These are phyloP conservation scores for Troglohyphantes excavatus DNA, from an alignment of 2,888 invertebrate genomes.

Conservation along the genomic window DNA sequence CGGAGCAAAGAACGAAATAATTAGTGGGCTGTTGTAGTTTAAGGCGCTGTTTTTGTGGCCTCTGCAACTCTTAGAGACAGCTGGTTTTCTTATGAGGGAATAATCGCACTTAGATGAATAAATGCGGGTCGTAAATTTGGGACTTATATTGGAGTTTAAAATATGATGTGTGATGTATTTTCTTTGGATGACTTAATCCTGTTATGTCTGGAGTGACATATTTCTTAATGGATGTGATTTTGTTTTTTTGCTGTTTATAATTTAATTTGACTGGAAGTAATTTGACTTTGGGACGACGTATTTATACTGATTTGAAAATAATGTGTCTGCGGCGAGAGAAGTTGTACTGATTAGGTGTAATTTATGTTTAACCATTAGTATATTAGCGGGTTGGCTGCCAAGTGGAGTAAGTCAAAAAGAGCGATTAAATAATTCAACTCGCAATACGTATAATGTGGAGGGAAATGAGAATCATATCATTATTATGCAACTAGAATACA, in stretches of 20 bases:
- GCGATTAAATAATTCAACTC: no score
- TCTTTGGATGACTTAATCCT: neutral
- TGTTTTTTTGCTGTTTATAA: neutral
- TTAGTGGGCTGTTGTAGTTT: constrained; percentile 29
- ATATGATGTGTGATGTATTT: neutral
- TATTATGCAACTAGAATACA: no score
- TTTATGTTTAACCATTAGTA: no score
- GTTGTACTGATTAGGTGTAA: no score
- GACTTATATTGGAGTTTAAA: neutral
- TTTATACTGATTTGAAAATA: no score
- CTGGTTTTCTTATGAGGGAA: neutral
- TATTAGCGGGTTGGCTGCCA: no score
- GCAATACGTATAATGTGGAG: no score
- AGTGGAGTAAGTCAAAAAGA: no score
- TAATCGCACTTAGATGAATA: constrained; percentile 15
- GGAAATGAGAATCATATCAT: no score
- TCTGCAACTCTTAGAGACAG: neutral
- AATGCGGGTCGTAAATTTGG: constrained; percentile 11
- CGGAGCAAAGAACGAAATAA: constrained; percentile 24
- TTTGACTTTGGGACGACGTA: no score
- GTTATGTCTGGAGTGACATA: neutral
- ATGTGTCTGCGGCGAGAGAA: no score
- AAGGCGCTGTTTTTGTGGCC: neutral
- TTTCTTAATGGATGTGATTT: neutral
- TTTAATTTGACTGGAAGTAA: no score